Percentiles rank a stretch among this genome's conserved stretches.
Evolutionary conservation across 2,113 vertebrate genomes (phyloP).

Genomic region (Bothrops jararaca): DNA sequence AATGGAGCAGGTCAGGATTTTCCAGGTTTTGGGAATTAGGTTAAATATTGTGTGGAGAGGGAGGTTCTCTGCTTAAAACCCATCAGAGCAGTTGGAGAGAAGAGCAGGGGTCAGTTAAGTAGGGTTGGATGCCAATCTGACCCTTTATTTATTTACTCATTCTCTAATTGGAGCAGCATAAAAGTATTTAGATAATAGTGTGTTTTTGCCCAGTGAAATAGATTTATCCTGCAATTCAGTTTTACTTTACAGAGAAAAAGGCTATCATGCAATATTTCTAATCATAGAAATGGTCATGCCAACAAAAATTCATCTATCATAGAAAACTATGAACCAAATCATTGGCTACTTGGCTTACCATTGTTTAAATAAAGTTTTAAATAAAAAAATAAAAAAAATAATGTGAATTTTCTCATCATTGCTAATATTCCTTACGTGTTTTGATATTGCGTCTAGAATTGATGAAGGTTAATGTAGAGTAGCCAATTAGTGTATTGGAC

Average conservation of each 20-base stretch:
- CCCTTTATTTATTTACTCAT: background rate
- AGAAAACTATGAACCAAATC: background rate
- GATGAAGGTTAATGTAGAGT: background rate
- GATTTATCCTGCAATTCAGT: background rate
- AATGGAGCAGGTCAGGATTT: background rate
- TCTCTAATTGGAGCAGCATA: background rate
- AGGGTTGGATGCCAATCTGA: background rate
- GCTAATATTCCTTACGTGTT: background rate
- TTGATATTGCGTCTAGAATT: background rate
- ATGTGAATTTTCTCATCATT: background rate
- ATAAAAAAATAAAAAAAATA: background rate
- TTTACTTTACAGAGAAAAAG: background rate
- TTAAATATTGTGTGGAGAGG: background rate
- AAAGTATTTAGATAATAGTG: background rate
- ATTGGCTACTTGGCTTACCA: background rate
- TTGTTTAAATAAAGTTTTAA: background rate
- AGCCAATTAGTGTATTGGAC: background rate
- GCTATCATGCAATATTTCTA: background rate
- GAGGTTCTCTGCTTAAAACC: background rate
- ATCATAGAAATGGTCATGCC: background rate
- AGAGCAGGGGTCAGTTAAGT: background rate
- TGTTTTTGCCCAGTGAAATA: background rate
- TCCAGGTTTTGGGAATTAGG: background rate
- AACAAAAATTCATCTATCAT: background rate
- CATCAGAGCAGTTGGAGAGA: background rate